Conservation (phyloP, 2,888 invertebrate genomes). For the Diaperis boleti region DNA sequence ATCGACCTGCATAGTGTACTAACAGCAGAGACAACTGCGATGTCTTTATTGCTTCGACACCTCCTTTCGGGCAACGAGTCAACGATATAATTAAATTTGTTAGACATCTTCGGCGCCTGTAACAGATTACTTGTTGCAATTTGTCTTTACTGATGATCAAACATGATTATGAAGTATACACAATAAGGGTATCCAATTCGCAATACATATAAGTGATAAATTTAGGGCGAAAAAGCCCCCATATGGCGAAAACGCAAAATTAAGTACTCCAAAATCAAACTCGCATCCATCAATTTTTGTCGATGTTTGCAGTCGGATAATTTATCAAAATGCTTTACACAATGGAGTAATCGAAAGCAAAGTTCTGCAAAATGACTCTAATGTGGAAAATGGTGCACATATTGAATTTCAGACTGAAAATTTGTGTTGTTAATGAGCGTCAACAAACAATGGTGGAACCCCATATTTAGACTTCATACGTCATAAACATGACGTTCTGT, state of each 20-base stretch:
- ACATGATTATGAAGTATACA: slow-evolving; percentile 14
- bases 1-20: slow-evolving; percentile 26
- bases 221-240: slow-evolving; percentile 12
- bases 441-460: not conserved
- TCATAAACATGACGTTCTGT: not conserved
- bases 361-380: slow-evolving; percentile 20
- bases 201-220: no score
- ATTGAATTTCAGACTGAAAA: slow-evolving; percentile 26
- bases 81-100: slow-evolving; percentile 32
- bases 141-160: slow-evolving; percentile 15
- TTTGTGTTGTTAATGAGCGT: slow-evolving; percentile 19
- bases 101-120: slow-evolving; percentile 7
- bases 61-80: slow-evolving; percentile 18
- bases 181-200: no score
- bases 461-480: not conserved
- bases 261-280: slow-evolving; percentile 38
- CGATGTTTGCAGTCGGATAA: slow-evolving; percentile 37
- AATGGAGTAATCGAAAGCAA: slow-evolving; percentile 31
- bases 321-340: slow-evolving; percentile 36
- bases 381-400: slow-evolving; percentile 8
- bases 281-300: slow-evolving; percentile 37
- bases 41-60: slow-evolving; percentile 25
- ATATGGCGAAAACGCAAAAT: slow-evolving; percentile 30
- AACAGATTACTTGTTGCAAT: slow-evolving; percentile 7
- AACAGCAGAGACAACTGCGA: slow-evolving; percentile 6